Evolutionary conservation across 2,888 invertebrate genomes (phyloP).

Genomic region (Orthosia cruda): DNA sequence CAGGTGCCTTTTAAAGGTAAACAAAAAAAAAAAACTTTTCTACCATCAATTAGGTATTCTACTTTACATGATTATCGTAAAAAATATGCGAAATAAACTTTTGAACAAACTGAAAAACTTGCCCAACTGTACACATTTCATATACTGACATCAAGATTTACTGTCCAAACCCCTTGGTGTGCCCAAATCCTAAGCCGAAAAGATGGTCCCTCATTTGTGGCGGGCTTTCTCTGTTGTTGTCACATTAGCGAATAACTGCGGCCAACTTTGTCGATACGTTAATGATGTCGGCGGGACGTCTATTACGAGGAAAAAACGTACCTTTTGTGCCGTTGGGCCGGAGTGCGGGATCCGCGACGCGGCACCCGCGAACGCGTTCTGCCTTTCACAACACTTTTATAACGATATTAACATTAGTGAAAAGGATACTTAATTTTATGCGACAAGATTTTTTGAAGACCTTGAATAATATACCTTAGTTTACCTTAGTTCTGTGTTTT

Average conservation of each 20-base stretch:
- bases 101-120: neutral
- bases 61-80: no score
- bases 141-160: slow-evolving; percentile 10
- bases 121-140: neutral
- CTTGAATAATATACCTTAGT: slow-evolving; percentile 1
- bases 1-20: no score
- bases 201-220: slow-evolving; percentile 90
- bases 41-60: no score
- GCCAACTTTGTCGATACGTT: slow-evolving; percentile 88
- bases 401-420: slow-evolving; percentile 53
- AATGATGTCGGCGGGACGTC: slow-evolving; percentile 90
- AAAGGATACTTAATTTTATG: slow-evolving; percentile 42
- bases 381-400: slow-evolving; percentile 39
- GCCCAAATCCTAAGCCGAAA: slow-evolving; percentile 81
- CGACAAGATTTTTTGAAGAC: slow-evolving; percentile 20
- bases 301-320: slow-evolving; percentile 86
- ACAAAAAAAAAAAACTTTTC: no score
- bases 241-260: slow-evolving; percentile 91
- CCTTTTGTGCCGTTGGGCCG: slow-evolving; percentile 77
- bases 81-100: neutral
- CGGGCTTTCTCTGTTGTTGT: slow-evolving; percentile 90
- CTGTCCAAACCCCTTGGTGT: slow-evolving; percentile 68
- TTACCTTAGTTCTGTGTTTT: no score
- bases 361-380: slow-evolving; percentile 25
- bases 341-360: slow-evolving; percentile 70